These are phyloP conservation scores for Marcusenius ussheri DNA, from an alignment of 2,113 vertebrate genomes.

Conservation along the genomic window DNA sequence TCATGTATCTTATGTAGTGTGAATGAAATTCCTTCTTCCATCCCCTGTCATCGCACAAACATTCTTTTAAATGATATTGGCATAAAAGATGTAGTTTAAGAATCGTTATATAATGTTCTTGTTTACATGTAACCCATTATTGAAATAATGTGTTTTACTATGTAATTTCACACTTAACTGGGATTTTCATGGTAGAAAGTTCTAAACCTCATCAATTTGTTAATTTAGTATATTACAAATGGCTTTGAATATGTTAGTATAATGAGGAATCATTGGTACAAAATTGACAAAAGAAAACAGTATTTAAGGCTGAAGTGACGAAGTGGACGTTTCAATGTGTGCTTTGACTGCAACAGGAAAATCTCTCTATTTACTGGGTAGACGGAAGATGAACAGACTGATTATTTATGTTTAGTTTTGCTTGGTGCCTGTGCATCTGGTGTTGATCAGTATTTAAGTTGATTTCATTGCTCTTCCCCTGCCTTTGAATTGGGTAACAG, in stretches of 20 bases:
- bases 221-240: conserved; percentile 1
- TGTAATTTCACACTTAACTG: conserved; percentile 13
- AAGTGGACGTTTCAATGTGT: neutral
- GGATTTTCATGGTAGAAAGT: conserved; percentile 16
- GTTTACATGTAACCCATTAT: neutral
- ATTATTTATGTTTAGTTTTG: neutral
- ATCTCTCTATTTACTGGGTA: neutral
- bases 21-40: neutral
- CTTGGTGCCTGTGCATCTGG: neutral
- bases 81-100: neutral
- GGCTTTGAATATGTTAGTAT: neutral
- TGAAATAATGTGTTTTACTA: neutral
- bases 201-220: neutral
- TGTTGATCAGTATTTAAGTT: neutral
- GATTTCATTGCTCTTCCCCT: neutral
- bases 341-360: neutral
- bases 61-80: neutral
- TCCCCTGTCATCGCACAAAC: neutral
- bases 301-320: neutral
- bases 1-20: neutral
- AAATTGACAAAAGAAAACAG: neutral
- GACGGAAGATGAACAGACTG: neutral
- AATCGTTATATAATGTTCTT: neutral
- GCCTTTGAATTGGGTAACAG: neutral
- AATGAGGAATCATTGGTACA: neutral